phyloP scores from a whole-genome alignment of 2,888 invertebrate genomes.

The Notodromas monacha region DNA sequence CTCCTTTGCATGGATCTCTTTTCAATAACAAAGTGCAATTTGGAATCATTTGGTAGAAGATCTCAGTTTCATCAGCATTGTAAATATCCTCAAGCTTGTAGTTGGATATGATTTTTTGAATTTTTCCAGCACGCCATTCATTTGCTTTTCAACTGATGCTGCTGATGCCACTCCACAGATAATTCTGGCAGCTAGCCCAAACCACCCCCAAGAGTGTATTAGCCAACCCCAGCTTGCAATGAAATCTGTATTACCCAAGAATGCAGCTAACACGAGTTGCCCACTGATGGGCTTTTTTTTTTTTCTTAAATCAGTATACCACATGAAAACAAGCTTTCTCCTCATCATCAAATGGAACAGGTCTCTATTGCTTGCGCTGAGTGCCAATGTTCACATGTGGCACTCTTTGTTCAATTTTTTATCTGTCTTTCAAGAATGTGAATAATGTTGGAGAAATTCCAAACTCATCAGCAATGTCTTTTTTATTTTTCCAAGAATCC shows the following conservation, averaged over 20 bases:
- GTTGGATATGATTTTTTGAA: background rate
- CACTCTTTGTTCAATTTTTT: slow-evolving; percentile 1
- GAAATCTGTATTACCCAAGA: background rate
- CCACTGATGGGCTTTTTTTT: slow-evolving; percentile 1
- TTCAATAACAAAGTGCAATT: slow-evolving; percentile 7
- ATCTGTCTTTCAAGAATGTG: slow-evolving; percentile 1
- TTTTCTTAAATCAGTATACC: background rate
- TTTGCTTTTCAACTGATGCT: background rate
- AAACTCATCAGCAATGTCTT: background rate
- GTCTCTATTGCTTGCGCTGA: background rate
- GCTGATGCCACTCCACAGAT: background rate
- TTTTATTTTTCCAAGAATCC: background rate
- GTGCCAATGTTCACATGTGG: background rate
- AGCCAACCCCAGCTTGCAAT: background rate
- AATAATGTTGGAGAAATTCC: background rate
- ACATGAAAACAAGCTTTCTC: background rate
- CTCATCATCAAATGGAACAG: background rate
- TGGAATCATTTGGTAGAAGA: slow-evolving; percentile 6
- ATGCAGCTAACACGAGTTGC: background rate
- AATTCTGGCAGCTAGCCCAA: background rate
- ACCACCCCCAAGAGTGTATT: background rate
- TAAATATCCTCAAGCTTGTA: slow-evolving; percentile 6
- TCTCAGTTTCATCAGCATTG: slow-evolving; percentile 7
- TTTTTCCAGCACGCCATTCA: slow-evolving; percentile 1
- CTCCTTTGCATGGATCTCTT: slow-evolving; percentile 13